Percentiles rank a stretch among this genome's conserved stretches.
Conservation (phyloP, 2,113 vertebrate genomes). For the Megaceryle torquata region DNA sequence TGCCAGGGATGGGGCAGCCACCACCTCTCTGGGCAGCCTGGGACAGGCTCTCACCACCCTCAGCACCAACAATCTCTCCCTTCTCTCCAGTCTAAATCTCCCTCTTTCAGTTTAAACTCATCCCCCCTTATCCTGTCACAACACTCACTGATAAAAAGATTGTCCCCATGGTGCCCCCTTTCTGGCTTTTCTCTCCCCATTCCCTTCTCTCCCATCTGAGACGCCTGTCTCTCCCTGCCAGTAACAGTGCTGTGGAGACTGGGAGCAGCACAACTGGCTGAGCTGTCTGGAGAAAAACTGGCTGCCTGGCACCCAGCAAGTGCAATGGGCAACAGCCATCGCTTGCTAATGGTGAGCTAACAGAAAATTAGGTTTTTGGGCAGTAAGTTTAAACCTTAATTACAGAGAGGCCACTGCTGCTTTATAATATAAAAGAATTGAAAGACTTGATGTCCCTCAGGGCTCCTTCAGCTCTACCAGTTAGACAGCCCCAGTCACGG, state of each 20-base stretch:
- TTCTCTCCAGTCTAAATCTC: not conserved
- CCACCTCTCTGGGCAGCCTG: not conserved
- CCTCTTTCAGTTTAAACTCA: not conserved
- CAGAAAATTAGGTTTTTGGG: not conserved
- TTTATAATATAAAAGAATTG: not conserved
- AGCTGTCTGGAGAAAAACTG: not conserved
- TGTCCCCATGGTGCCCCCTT: not conserved
- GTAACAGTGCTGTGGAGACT: fast-evolving
- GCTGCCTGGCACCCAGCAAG: not conserved
- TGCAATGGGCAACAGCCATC: not conserved
- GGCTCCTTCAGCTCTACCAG: not conserved
- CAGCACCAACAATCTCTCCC: not conserved
- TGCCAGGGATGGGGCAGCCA: not conserved
- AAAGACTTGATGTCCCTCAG: not conserved
- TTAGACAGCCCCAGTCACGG: conserved; percentile 9
- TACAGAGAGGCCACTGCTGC: not conserved
- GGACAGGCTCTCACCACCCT: not conserved
- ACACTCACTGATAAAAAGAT: not conserved
- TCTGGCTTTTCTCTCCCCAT: not conserved
- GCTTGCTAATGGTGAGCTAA: not conserved
- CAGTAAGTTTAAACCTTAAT: not conserved
- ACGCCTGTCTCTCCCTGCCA: fast-evolving
- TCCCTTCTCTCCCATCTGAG: not conserved
- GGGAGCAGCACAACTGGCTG: not conserved
- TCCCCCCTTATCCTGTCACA: not conserved